Evolutionary conservation across 1,140 invertebrate species (phyloP).

Genomic region (Drosophila arawakana): DNA sequence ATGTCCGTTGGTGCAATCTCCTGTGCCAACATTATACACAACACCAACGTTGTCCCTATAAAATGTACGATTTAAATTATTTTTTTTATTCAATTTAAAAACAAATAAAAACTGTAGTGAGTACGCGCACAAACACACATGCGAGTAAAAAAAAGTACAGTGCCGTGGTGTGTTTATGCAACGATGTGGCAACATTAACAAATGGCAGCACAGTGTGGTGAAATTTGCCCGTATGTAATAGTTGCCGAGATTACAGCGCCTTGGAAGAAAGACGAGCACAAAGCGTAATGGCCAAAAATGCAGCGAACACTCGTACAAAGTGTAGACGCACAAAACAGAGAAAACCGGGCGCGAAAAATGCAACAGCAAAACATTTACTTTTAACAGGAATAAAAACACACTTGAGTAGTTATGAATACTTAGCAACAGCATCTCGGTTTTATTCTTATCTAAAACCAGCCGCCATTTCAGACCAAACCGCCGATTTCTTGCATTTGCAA

Average conservation of each 20-base stretch:
- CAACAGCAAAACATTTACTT: constrained; percentile 20
- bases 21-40: constrained; percentile 78
- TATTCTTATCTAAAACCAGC: constrained; percentile 42
- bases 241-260: constrained; percentile 55
- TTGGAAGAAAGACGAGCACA: constrained; percentile 40
- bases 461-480: constrained; percentile 36
- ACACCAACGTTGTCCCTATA: constrained; percentile 47
- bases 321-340: constrained; percentile 47
- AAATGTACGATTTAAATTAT: constrained; percentile 26
- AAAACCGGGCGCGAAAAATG: constrained; percentile 53
- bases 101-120: constrained; percentile 47
- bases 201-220: constrained; percentile 55
- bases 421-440: neutral
- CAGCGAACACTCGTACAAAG: constrained; percentile 39
- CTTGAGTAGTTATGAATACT: neutral
- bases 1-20: constrained; percentile 88
- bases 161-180: constrained; percentile 68
- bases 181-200: constrained; percentile 56
- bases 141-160: constrained; percentile 71
- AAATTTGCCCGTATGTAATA: constrained; percentile 51
- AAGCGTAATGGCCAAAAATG: constrained; percentile 49
- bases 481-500: constrained; percentile 19
- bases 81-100: constrained; percentile 58
- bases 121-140: constrained; percentile 50
- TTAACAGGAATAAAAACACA: neutral